Conservation (phyloP, 2,797 vertebrate species). For the Eulemur rubriventer region DNA sequence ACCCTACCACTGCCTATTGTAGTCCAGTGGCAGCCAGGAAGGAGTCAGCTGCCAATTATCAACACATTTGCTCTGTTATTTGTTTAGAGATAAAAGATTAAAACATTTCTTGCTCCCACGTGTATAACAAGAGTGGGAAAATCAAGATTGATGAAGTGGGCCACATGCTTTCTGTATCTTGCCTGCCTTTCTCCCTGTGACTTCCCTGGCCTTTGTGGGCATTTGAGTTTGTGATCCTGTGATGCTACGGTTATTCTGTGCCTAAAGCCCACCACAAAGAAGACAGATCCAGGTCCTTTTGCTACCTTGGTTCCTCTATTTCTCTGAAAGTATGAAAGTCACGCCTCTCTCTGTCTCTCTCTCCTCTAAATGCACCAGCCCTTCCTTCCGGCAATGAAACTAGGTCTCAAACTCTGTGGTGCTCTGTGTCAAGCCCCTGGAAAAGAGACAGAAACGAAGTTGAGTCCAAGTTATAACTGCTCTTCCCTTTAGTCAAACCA, state of each 20-base stretch:
- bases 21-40: not conserved
- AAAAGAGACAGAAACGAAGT: not conserved
- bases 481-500: not conserved
- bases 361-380: not conserved
- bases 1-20: not conserved
- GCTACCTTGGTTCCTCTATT: not conserved
- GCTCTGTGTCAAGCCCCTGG: not conserved
- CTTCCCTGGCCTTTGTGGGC: not conserved
- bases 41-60: not conserved
- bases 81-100: not conserved
- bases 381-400: not conserved
- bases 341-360: not conserved
- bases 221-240: not conserved
- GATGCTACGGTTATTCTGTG: not conserved
- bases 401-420: not conserved
- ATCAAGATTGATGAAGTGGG: not conserved
- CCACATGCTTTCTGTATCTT: not conserved
- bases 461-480: not conserved
- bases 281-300: not conserved
- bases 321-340: not conserved
- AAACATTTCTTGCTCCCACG: not conserved
- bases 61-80: not conserved
- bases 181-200: not conserved
- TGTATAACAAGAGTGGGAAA: not conserved
- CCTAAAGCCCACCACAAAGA: not conserved